These are phyloP conservation scores for Calvadosia cruxmelitensis DNA, from an alignment of 30 jellyfish, hydroid and myxozoan genomes.

Conservation along the genomic window DNA sequence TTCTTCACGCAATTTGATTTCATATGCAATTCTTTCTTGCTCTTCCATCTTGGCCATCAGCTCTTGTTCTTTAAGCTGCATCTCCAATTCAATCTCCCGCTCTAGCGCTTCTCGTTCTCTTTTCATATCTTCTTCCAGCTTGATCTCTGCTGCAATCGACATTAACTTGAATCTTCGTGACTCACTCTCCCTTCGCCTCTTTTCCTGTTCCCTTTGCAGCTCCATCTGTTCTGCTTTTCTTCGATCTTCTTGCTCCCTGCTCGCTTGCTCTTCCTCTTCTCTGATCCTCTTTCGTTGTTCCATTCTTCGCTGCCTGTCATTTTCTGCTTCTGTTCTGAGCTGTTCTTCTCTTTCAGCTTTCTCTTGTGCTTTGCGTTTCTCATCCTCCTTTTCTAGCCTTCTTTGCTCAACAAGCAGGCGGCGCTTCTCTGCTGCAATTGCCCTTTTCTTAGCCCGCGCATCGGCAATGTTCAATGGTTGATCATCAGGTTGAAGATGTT, in stretches of 20 bases:
- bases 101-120: constrained; percentile 66
- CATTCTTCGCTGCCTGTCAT: constrained; percentile 41
- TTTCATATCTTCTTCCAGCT: constrained; percentile 26
- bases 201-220: constrained; percentile 27
- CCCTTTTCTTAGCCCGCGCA: constrained; percentile 37
- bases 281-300: constrained; percentile 32
- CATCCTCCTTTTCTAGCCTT: constrained; percentile 26
- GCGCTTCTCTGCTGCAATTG: constrained; percentile 60
- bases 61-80: constrained; percentile 42
- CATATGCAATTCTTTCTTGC: constrained; percentile 25
- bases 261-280: constrained; percentile 42
- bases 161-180: constrained; percentile 32
- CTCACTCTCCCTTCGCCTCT: constrained; percentile 37
- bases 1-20: constrained; percentile 42
- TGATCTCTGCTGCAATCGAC: constrained; percentile 2
- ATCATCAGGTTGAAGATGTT: not conserved
- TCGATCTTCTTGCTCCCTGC: constrained; percentile 25
- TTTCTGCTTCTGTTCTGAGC: constrained; percentile 45
- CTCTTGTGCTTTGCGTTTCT: constrained; percentile 32
- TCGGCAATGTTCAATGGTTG: constrained; percentile 7
- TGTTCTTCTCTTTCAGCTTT: constrained; percentile 57
- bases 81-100: constrained; percentile 43
- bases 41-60: constrained; percentile 37
- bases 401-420: constrained; percentile 43
- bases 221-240: constrained; percentile 22